phyloP scores from a whole-genome alignment of 2,888 invertebrate genomes.

The Tetrapedia diversipes region DNA sequence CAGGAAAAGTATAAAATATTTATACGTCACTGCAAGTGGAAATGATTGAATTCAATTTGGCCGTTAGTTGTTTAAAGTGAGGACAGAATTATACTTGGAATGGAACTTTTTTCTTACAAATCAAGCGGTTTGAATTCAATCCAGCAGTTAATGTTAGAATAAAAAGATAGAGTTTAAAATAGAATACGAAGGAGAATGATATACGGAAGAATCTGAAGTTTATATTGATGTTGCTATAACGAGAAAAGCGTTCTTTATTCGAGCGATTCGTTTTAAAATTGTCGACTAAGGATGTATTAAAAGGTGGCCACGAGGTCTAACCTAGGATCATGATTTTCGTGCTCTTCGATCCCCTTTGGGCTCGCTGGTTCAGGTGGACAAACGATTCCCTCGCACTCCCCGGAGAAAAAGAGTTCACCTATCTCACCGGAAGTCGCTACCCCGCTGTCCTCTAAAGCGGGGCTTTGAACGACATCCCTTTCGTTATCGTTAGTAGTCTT shows the following conservation, averaged over 20 bases:
- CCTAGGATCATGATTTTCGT: conserved; percentile 73
- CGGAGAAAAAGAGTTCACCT: conserved; percentile 75
- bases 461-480: conserved; percentile 58
- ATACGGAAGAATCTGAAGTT: too few species aligned
- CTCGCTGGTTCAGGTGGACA: conserved; percentile 58
- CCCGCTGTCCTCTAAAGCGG: conserved; percentile 76
- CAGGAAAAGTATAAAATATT: too few species aligned
- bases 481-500: conserved; percentile 50
- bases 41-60: not conserved
- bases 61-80: not conserved
- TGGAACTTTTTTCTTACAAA: too few species aligned
- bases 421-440: conserved; percentile 78
- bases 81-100: too few species aligned
- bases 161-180: too few species aligned
- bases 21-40: not conserved
- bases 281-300: not conserved
- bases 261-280: not conserved
- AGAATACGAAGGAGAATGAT: too few species aligned
- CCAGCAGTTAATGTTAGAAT: too few species aligned
- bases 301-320: conserved; percentile 32
- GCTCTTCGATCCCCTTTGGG: conserved; percentile 64
- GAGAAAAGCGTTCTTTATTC: not conserved
- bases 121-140: too few species aligned
- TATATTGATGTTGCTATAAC: not conserved
- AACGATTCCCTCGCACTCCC: conserved; percentile 73